These are phyloP conservation scores for Mechanitis messenoides DNA, from an alignment of 2,888 invertebrate genomes.

Conservation along the genomic window DNA sequence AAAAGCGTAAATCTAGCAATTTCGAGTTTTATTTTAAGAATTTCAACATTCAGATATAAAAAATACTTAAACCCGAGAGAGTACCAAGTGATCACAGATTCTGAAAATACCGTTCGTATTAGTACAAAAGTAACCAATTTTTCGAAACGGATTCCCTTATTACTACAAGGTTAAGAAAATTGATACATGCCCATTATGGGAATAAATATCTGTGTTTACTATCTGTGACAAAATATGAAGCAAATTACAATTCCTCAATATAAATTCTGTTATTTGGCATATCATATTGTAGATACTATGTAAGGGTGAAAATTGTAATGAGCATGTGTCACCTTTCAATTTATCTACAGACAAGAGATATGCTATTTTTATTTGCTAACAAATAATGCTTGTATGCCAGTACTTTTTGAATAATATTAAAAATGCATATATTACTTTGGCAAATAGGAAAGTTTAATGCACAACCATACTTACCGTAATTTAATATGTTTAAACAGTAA, in stretches of 20 bases:
- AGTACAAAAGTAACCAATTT: slow-evolving; percentile 65
- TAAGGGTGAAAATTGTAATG: slow-evolving; percentile 33
- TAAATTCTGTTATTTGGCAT: not conserved
- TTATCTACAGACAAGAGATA: slow-evolving; percentile 53
- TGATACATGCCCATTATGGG: slow-evolving; percentile 56
- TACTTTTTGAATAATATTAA: slow-evolving; percentile 53
- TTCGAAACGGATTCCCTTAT: slow-evolving; percentile 64
- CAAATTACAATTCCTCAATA: slow-evolving; percentile 3
- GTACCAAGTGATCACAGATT: slow-evolving; percentile 77
- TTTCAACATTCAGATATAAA: slow-evolving; percentile 57
- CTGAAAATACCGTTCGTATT: slow-evolving; percentile 65
- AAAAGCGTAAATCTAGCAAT: slow-evolving; percentile 52
- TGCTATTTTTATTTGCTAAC: slow-evolving; percentile 51
- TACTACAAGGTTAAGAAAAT: slow-evolving; percentile 55
- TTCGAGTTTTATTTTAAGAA: slow-evolving; percentile 48
- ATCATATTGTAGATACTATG: too few relatives aligned
- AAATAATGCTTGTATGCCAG: slow-evolving; percentile 52
- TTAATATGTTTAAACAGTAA: slow-evolving; percentile 40
- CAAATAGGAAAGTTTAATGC: slow-evolving; percentile 48
- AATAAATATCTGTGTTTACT: slow-evolving; percentile 4
- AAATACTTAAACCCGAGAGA: slow-evolving; percentile 73
- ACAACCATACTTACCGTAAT: slow-evolving; percentile 45
- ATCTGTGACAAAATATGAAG: not conserved
- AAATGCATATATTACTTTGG: slow-evolving; percentile 70
- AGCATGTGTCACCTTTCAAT: slow-evolving; percentile 63